Base-by-base conservation (phyloP, 2,888 invertebrate species). In the Chelonus formosanus region DNA sequence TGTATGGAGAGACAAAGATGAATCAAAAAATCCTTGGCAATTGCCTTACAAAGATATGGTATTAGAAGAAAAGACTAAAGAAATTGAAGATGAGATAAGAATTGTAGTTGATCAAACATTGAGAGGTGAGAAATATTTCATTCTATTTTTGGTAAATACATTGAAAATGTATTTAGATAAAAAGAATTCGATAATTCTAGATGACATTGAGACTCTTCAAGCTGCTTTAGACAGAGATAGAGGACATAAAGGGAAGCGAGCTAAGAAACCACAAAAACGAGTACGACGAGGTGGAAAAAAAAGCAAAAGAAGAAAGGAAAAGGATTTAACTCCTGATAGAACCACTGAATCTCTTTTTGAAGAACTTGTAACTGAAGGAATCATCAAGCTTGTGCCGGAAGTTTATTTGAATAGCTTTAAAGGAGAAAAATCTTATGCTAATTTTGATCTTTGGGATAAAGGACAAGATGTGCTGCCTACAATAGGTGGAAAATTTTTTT, bases 261-360 rank as follows among this genome's bases (percentile, higher is more conserved):
- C 87, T 0, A 92, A 92, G 75, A 93, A 94, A 78, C 91, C 90
- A 71, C 95, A 95, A 76, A 90, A 89, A 82, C 90, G 93, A 85
- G 87, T 90, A 0, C 88, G 92, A 44, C 88, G 92, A 8, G 91
- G 92, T 35, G 92, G 93, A 0, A 96, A 96, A 76, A 97, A 97
- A 79, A 90, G 89, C 72, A 96, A 96, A 82, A 96, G 94, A 86
- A 96, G 95, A 83, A 96, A 95, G 83, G 96, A 96, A 79, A 97
- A 97, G 83, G 97, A 97, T 85, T 86, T 97, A 58, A 97, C 97
- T 0, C 94, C 94, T 1, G 97, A 97, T 79, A 88, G 96, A 80
- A 93, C 94, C 0, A 91, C 92, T 0, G 95, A 95, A 82, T 96
- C 96, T 0, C 85, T 98, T 3, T 96, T 95, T 79, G 96, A 97